A percentile compares a stretch with the other conserved stretches of the same genome.
Evolutionary conservation across 2,113 vertebrate species (phyloP).

Genomic region (Ameiurus melas): DNA sequence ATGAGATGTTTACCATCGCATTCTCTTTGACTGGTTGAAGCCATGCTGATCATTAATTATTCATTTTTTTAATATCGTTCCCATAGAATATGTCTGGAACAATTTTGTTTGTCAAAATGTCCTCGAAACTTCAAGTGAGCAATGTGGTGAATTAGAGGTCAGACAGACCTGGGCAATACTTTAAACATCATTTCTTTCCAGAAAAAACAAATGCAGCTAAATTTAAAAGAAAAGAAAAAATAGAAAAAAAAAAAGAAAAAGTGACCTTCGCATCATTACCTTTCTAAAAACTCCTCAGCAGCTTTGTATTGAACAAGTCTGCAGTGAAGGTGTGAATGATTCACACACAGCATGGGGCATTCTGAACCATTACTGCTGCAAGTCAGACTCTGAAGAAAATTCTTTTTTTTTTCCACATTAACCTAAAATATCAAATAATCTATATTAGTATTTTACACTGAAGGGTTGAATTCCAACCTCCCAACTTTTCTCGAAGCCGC

Average conservation of each 20-base stretch:
- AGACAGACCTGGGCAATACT: neutral
- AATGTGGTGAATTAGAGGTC: slow-evolving; percentile 14
- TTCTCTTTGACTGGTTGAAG: neutral
- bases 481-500: neutral
- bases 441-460: neutral
- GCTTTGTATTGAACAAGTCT: slow-evolving; percentile 6
- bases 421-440: slow-evolving; percentile 15
- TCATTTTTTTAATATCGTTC: neutral
- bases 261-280: slow-evolving; percentile 11
- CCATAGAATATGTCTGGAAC: neutral
- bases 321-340: slow-evolving; percentile 35
- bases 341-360: slow-evolving; percentile 30
- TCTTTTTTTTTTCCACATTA: neutral
- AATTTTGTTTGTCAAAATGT: neutral
- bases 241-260: neutral
- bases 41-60: neutral
- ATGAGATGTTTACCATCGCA: neutral
- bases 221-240: neutral
- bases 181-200: neutral
- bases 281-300: slow-evolving; percentile 25
- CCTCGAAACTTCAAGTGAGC: neutral
- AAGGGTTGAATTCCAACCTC: neutral
- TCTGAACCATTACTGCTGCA: slow-evolving; percentile 7
- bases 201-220: slow-evolving; percentile 20
- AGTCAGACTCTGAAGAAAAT: slow-evolving; percentile 18